Evolutionary conservation across 2,113 vertebrate species (phyloP), one percentile per base, ranked within the genome.

Genomic region (Phycodurus eques): DNA sequence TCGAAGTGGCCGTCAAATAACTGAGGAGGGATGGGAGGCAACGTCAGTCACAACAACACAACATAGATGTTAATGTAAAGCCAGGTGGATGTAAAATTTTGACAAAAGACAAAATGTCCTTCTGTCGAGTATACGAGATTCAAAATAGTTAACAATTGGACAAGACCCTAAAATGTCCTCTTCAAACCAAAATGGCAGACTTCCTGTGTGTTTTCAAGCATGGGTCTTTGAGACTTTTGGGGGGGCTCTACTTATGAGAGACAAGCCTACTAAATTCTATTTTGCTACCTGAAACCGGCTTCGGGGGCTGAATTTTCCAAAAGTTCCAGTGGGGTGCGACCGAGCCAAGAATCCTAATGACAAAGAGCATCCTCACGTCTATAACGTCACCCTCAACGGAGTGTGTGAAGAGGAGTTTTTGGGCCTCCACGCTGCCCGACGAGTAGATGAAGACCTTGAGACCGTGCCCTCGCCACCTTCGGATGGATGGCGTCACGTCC

Each of bases 1-100:
- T 99, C 98, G 78, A 99, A 99, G 87, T 99, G 95, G 15, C 98
- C 97, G 0, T 98, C 95, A 2, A 99, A 93, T 69, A 99, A 92
- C 98, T 99, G 91, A 17, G 88, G 89, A 3, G 5, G 88, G 5
- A 39, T 1, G 19, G 88, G 5, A 39, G 2, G 19, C 6, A 49
- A 57, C 33, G 67, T 49, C 19, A 33, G 56, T 27, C 9, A 67
- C 31, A 53, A 19, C 22, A 67, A 47, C 17, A 53, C 19, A 5
- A 4, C 47, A 51, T 39, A 39, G 27, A 39, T 39, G 3, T 1
- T 39, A 39, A 39, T 39, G 6, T 39, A 39, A 39, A 39, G 35
- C 35, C 2, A 2, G 1, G 35, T 39, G 35, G 1, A 39, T 39
- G 35, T 6, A 39, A 6, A 39, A 39, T 39, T 39, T 39, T 39